phyloP scores from a whole-genome alignment of 2,797 vertebrate genomes.

The Argyrosomus regius region DNA sequence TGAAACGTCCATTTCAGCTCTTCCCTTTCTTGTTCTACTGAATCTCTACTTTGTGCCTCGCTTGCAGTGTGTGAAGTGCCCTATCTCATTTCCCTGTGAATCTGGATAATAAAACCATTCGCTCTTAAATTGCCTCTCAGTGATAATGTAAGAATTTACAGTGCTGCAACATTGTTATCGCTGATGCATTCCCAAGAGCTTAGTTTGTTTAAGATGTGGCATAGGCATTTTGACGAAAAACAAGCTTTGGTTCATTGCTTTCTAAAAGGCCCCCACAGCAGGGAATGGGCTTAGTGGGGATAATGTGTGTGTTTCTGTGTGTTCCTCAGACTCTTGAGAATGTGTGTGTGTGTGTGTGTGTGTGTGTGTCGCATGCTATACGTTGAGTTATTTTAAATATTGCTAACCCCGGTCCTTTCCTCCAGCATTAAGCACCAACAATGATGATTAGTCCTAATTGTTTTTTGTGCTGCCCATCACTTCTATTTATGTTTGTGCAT shows the following conservation, averaged over 20 bases:
- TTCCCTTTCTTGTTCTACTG: constrained; percentile 35
- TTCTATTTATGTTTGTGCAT: constrained; percentile 72
- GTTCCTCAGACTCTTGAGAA: constrained; percentile 9
- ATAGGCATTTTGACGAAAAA: constrained; percentile 67
- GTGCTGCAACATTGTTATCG: constrained; percentile 65
- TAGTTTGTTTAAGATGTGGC: constrained; percentile 75
- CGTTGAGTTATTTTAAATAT: constrained; percentile 73
- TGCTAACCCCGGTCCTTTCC: constrained; percentile 68
- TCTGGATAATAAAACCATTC: constrained; percentile 64
- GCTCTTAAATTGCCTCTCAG: constrained; percentile 66
- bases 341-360: constrained; percentile 35
- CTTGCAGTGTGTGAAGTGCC: constrained; percentile 67
- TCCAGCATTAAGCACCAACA: constrained; percentile 68
- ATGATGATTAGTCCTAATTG: constrained; percentile 81
- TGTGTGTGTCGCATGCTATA: constrained; percentile 56
- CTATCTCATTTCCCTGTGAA: constrained; percentile 61
- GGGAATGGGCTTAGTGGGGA: constrained; percentile 57
- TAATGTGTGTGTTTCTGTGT: constrained; percentile 50
- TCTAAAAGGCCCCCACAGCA: constrained; percentile 62
- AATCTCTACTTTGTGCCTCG: constrained; percentile 46
- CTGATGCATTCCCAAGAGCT: constrained; percentile 63
- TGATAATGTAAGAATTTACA: constrained; percentile 74
- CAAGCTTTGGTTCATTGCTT: constrained; percentile 68
- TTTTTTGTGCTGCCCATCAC: constrained; percentile 70
- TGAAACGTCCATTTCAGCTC: constrained; percentile 22